phyloP scores from a whole-genome alignment of 2,888 invertebrate species.

The Alloplasta piceator region DNA sequence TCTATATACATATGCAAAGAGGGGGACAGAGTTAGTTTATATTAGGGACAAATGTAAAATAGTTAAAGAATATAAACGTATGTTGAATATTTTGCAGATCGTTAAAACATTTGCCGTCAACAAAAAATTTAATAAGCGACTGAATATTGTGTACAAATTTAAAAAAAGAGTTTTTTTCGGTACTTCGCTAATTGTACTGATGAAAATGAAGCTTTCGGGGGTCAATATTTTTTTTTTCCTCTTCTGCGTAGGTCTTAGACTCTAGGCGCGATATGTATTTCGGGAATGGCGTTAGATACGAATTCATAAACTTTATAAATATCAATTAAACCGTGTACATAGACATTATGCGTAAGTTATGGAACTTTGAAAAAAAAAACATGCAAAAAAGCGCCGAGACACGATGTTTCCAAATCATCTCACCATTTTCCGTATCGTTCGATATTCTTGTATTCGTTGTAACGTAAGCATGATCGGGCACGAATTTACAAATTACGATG shows the following conservation, averaged over 20 bases:
- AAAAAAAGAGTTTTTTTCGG: constrained; percentile 21
- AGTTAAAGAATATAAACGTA: constrained; percentile 65
- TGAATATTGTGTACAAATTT: constrained; percentile 62
- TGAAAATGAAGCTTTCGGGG: constrained; percentile 31
- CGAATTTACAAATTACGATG: constrained; percentile 20
- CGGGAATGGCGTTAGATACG: constrained; percentile 44
- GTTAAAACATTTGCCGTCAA: constrained; percentile 34
- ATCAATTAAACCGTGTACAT: constrained; percentile 59
- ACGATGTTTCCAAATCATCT: constrained; percentile 1
- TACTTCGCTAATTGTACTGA: constrained; percentile 42
- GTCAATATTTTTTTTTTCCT: constrained; percentile 27
- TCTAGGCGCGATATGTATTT: constrained; percentile 31
- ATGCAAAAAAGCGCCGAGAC: constrained; percentile 33
- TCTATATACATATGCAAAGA: constrained; percentile 21
- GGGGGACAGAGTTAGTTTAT: constrained; percentile 33
- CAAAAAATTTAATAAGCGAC: constrained; percentile 50
- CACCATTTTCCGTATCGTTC: background rate
- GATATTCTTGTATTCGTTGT: constrained; percentile 21
- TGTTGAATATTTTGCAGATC: constrained; percentile 55
- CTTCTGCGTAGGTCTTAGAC: constrained; percentile 26
- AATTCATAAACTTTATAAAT: constrained; percentile 56
- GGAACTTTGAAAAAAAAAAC: constrained; percentile 2
- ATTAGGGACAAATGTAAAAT: constrained; percentile 67
- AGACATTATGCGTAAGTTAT: constrained; percentile 58
- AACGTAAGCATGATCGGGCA: constrained; percentile 36